Evolutionary conservation across 2,888 invertebrate genomes (phyloP).

Genomic region (Malthinus flaveolus): DNA sequence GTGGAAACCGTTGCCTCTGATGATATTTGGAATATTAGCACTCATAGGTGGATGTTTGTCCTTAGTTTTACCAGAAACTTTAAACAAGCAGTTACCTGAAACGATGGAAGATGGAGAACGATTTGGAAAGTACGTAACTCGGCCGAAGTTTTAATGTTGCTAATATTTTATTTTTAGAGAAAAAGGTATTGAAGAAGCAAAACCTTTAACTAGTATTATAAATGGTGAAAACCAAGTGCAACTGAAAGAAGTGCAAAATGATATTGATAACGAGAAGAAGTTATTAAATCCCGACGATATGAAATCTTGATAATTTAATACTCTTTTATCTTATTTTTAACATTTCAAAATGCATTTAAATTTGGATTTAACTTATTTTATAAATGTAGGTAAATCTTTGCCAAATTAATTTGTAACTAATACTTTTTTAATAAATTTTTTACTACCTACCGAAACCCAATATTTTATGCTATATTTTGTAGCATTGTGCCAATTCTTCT

Average conservation of each 20-base stretch:
- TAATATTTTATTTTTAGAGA: neutral
- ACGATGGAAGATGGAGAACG: conserved; percentile 66
- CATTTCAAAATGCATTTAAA: too few relatives aligned
- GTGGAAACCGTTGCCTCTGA: conserved; percentile 63
- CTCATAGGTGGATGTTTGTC: conserved; percentile 62
- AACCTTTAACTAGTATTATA: neutral
- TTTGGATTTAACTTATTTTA: too few relatives aligned
- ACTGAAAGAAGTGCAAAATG: neutral
- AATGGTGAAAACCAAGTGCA: neutral
- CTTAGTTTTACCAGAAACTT: conserved; percentile 67
- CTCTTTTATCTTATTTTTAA: too few relatives aligned
- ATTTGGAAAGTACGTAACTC: conserved; percentile 57
- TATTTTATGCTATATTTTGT: too few relatives aligned
- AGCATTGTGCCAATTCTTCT: too few relatives aligned
- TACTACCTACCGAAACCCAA: too few relatives aligned
- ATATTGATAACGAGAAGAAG: neutral
- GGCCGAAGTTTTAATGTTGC: neutral
- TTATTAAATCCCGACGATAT: neutral
- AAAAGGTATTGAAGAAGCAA: neutral
- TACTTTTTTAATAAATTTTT: too few relatives aligned
- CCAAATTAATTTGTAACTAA: too few relatives aligned
- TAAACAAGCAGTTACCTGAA: conserved; percentile 67
- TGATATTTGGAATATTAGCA: conserved; percentile 62
- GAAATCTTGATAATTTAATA: neutral
- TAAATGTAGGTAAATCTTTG: too few relatives aligned